phyloP scores from a whole-genome alignment of 2,888 invertebrate genomes.

The Ornithoptera alexandrae region DNA sequence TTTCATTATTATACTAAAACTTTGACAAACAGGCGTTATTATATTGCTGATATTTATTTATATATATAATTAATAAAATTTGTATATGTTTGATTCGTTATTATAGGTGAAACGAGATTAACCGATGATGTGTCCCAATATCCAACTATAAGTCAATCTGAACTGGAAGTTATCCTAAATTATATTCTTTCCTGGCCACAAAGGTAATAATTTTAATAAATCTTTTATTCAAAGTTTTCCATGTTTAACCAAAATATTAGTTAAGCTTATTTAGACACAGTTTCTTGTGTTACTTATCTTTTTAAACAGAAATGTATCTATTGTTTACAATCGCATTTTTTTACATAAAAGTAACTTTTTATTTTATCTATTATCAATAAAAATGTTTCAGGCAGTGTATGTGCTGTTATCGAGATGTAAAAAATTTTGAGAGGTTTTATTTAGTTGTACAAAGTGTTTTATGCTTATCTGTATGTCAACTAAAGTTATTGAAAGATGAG shows the following conservation, averaged over 20 bases:
- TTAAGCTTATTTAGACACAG: not conserved
- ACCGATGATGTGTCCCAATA: slow-evolving; percentile 88
- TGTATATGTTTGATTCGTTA: slow-evolving; percentile 57
- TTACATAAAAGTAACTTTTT: not conserved
- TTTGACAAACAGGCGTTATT: slow-evolving; percentile 20
- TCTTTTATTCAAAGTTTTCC: not conserved
- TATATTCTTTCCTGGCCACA: slow-evolving; percentile 95
- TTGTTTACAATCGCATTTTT: not conserved
- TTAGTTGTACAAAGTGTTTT: slow-evolving; percentile 93
- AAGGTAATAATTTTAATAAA: slow-evolving; percentile 77
- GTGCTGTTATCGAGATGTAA: slow-evolving; percentile 95
- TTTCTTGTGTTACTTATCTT: no score
- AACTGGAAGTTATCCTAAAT: slow-evolving; percentile 90
- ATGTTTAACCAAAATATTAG: not conserved
- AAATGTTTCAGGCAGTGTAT: slow-evolving; percentile 88
- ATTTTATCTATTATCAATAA: slow-evolving; percentile 14
- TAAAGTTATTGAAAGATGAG: slow-evolving; percentile 85
- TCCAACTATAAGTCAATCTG: slow-evolving; percentile 86
- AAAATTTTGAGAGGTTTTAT: slow-evolving; percentile 95
- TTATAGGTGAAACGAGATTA: slow-evolving; percentile 89
- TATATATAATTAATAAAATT: slow-evolving; percentile 25
- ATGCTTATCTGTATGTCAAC: slow-evolving; percentile 89
- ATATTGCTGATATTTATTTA: not conserved
- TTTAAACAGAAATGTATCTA: not conserved
- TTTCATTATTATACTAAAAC: slow-evolving; percentile 37